Percentiles rank a stretch among this genome's conserved stretches.
phyloP scores from a whole-genome alignment of 2,888 invertebrate genomes.

The Pachymerium ferrugineum region DNA sequence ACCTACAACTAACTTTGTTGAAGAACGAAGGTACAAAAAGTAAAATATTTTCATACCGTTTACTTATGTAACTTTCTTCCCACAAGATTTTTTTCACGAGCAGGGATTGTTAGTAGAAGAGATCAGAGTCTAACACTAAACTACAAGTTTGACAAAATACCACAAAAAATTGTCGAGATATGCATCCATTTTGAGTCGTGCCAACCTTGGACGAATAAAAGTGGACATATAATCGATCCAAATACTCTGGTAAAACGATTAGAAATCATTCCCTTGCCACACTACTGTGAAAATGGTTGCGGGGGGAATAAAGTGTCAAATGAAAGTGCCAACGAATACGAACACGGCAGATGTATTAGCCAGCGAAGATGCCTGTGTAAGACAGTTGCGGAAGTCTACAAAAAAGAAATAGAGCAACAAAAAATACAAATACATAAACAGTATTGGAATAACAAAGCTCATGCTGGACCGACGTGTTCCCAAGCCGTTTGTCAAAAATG shows the following conservation, averaged over 20 bases:
- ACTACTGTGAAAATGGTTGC: background rate
- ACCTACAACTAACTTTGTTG: background rate
- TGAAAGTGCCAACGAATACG: background rate
- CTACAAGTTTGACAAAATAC: background rate
- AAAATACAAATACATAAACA: no score
- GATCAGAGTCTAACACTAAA: background rate
- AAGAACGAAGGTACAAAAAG: background rate
- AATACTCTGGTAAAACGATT: background rate
- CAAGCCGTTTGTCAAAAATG: background rate
- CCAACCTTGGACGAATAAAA: background rate
- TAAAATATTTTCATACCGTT: no score
- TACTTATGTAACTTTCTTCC: no score
- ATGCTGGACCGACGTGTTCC: background rate
- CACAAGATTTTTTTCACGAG: background rate
- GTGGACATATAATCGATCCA: no score
- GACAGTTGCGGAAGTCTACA: background rate
- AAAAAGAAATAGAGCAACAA: no score
- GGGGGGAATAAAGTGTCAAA: background rate
- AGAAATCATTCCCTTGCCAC: background rate
- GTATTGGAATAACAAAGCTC: slow-evolving; percentile 9
- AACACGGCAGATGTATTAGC: background rate
- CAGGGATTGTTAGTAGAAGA: background rate
- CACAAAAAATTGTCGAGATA: background rate
- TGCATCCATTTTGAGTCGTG: background rate
- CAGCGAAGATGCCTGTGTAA: background rate